These are phyloP conservation scores for Rotaria macrura DNA, from an alignment of 2,888 invertebrate species.

Conservation along the genomic window DNA sequence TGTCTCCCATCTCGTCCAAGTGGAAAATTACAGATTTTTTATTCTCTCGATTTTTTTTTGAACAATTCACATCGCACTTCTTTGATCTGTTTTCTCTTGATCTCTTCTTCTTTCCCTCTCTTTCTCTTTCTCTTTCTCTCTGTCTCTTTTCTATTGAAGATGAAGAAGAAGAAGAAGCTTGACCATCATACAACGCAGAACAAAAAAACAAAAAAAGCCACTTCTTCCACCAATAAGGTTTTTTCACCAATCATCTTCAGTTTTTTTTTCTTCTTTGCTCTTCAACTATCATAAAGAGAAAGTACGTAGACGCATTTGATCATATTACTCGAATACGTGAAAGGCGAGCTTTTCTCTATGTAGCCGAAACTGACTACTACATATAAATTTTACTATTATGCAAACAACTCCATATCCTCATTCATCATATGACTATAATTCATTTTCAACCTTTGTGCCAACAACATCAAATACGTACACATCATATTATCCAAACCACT, in stretches of 20 bases:
- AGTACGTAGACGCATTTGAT: neutral
- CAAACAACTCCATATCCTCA: neutral
- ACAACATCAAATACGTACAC: neutral
- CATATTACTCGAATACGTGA: neutral
- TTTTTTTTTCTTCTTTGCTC: neutral
- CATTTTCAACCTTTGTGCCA: no score
- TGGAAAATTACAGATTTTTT: neutral
- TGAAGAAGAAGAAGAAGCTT: neutral
- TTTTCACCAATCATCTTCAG: neutral
- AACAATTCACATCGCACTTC: neutral
- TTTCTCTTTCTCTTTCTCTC: no score
- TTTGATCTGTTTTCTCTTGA: neutral
- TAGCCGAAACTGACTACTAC: neutral
- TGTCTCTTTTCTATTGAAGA: neutral
- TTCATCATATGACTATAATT: neutral
- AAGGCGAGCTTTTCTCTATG: neutral
- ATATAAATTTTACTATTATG: neutral
- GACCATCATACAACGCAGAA: neutral
- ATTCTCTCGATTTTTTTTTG: neutral
- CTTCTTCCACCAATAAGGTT: neutral
- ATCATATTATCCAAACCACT: neutral
- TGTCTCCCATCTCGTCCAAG: neutral
- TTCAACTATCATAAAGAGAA: neutral
- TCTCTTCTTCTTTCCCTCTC: no score
- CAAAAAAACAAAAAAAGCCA: neutral